Evolutionary conservation across 2,113 vertebrate genomes (phyloP).

Genomic region (Oceanites oceanicus): DNA sequence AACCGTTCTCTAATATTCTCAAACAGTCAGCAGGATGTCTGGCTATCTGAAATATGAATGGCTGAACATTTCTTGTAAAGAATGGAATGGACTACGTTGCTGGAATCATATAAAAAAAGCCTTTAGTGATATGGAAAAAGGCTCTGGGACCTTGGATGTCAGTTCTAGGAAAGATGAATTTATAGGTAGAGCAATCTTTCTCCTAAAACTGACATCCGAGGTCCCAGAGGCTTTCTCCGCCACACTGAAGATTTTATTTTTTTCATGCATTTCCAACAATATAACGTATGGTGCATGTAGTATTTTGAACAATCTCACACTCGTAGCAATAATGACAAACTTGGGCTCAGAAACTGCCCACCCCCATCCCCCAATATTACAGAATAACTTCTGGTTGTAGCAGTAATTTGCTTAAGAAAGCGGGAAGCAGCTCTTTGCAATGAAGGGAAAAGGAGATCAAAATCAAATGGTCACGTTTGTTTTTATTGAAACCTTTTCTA

Average conservation of each 20-base stretch:
- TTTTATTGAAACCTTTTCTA: background rate
- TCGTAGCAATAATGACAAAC: background rate
- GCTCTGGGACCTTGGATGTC: slow-evolving; percentile 62
- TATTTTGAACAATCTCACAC: background rate
- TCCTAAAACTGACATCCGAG: slow-evolving; percentile 61
- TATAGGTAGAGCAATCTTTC: slow-evolving; percentile 69
- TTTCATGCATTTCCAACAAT: slow-evolving; percentile 16
- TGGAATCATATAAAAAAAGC: slow-evolving; percentile 60
- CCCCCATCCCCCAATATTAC: background rate
- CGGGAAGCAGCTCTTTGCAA: background rate
- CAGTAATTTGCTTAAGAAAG: background rate
- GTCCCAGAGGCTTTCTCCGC: slow-evolving; percentile 37
- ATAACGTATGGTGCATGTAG: background rate
- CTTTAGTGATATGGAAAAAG: slow-evolving; percentile 50
- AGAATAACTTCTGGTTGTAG: background rate
- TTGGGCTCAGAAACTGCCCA: background rate
- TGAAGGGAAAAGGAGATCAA: background rate
- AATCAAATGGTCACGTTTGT: background rate
- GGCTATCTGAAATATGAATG: slow-evolving; percentile 56
- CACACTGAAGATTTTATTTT: slow-evolving; percentile 17
- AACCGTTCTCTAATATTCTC: background rate
- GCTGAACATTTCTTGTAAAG: slow-evolving; percentile 48
- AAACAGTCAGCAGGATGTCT: slow-evolving; percentile 15
- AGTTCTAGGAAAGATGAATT: slow-evolving; percentile 68
- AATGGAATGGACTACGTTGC: background rate